A percentile compares a stretch with the other conserved stretches of the same genome.
Conservation (phyloP, 1,140 invertebrate genomes). For the Rhagoletis pomonella region DNA sequence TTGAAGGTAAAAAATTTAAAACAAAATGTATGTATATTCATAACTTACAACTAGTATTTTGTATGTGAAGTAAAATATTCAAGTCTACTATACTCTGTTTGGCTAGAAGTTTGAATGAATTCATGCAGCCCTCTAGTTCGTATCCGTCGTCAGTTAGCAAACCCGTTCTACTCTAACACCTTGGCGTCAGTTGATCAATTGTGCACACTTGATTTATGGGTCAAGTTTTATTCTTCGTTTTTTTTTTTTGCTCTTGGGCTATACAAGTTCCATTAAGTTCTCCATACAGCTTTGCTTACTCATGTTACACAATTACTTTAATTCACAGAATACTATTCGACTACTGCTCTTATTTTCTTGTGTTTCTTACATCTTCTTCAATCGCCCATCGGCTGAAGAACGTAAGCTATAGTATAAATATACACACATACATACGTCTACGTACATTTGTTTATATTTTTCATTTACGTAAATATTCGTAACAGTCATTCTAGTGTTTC, state of each 20-base stretch:
- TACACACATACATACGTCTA: background rate
- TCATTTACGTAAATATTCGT: background rate
- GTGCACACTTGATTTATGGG: slow-evolving; percentile 20
- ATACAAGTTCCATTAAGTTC: background rate
- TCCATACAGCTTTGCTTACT: background rate
- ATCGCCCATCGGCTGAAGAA: background rate
- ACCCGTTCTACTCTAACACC: background rate
- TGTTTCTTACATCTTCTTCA: background rate
- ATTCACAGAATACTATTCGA: slow-evolving; percentile 4
- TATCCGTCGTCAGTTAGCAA: background rate
- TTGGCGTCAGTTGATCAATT: background rate
- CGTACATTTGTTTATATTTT: background rate
- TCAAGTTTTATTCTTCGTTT: background rate
- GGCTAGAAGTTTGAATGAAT: no score
- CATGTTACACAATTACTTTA: background rate
- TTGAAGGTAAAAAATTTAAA: no score
- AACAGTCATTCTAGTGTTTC: slow-evolving; percentile 9
- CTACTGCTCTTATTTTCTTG: background rate
- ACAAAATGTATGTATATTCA: no score
- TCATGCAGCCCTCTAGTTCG: no score
- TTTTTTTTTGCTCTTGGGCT: background rate
- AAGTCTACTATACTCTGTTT: no score
- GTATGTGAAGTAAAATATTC: no score
- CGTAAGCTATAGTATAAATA: background rate
- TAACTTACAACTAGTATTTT: no score